Percentiles rank a stretch among this genome's conserved stretches.
Evolutionary conservation across 2,797 vertebrate species (phyloP).

Genomic region (Sphenodon punctatus): DNA sequence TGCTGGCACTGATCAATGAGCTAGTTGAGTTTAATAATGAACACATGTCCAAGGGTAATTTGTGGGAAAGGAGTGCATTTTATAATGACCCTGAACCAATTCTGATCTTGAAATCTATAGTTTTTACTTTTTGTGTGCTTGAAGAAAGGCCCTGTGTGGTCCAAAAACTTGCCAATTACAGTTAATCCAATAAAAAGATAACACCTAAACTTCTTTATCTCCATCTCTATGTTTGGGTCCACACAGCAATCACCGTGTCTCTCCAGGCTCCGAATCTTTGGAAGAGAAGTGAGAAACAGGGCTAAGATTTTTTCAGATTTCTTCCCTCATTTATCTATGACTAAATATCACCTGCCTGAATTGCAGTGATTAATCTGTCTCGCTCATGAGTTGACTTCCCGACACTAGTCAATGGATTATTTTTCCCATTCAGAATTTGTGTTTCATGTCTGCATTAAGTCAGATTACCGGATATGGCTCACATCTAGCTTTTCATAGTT

Average conservation of each 20-base stretch:
- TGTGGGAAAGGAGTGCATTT: not conserved
- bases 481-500: not conserved
- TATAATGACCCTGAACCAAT: not conserved
- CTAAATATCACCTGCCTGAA: not conserved
- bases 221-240: too few species aligned
- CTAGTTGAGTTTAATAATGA: not conserved
- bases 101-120: not conserved
- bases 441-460: not conserved
- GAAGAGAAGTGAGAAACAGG: not conserved
- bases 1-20: not conserved
- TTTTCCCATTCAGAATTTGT: too few species aligned
- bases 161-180: too few species aligned
- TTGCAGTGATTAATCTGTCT: not conserved
- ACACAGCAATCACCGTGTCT: too few species aligned
- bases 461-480: not conserved
- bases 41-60: not conserved
- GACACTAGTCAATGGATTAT: too few species aligned
- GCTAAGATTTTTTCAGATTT: not conserved
- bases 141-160: too few species aligned
- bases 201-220: too few species aligned
- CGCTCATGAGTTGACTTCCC: conserved; percentile 2
- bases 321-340: not conserved
- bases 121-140: too few species aligned
- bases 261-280: not conserved
- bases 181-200: too few species aligned